phyloP scores from a whole-genome alignment of 2,888 invertebrate genomes.

The Mesorhabditis sp. region DNA sequence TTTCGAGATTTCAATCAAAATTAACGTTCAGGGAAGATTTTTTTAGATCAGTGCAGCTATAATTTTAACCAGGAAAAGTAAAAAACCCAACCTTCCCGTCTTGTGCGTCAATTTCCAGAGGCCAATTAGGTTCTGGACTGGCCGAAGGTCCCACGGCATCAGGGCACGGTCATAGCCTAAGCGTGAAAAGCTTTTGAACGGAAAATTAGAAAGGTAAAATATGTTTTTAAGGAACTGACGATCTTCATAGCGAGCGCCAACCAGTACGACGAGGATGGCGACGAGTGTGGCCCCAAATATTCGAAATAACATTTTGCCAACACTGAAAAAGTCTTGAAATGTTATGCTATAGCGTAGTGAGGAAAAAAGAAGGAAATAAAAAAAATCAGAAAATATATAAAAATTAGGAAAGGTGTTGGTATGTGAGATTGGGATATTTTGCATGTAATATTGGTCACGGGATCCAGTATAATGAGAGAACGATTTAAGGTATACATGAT shows the following conservation, averaged over 20 bases:
- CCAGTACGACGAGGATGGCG: slow-evolving; percentile 24
- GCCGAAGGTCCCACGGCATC: slow-evolving; percentile 53
- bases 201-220: too few species aligned
- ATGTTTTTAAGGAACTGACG: slow-evolving; percentile 19
- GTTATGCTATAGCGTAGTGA: not conserved
- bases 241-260: slow-evolving; percentile 34
- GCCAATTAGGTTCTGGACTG: slow-evolving; percentile 51
- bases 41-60: too few species aligned
- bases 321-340: not conserved
- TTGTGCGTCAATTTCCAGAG: slow-evolving; percentile 36
- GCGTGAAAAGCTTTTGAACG: slow-evolving; percentile 4
- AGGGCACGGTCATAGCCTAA: slow-evolving; percentile 39
- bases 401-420: too few species aligned
- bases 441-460: too few species aligned
- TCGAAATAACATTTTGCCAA: not conserved
- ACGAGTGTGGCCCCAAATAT: not conserved
- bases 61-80: too few species aligned
- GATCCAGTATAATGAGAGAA: too few species aligned
- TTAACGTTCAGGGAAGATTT: too few species aligned
- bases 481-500: too few species aligned
- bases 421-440: too few species aligned
- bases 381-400: not conserved
- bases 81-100: not conserved
- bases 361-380: not conserved
- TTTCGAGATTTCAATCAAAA: too few species aligned